phyloP scores from a whole-genome alignment of 2,113 vertebrate genomes.

The Bos javanicus region DNA sequence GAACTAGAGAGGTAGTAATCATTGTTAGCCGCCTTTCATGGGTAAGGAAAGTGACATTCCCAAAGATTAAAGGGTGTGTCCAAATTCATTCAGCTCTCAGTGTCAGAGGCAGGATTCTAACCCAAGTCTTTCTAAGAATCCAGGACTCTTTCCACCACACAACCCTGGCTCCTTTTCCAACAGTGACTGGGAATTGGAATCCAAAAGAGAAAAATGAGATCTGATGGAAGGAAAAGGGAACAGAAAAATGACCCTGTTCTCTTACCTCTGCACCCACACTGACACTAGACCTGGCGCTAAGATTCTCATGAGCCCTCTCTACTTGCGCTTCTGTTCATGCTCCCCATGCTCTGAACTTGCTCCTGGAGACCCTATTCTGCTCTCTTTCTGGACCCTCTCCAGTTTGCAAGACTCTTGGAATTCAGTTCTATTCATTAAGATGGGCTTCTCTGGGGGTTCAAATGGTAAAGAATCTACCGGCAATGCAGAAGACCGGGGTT shows the following conservation, averaged over 20 bases:
- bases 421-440: neutral
- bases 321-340: neutral
- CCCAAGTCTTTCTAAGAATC: neutral
- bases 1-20: neutral
- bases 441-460: neutral
- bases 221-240: neutral
- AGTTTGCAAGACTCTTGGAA: neutral
- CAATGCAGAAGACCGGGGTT: neutral
- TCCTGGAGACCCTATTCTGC: neutral
- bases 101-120: neutral
- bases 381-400: neutral
- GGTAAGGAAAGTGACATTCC: neutral
- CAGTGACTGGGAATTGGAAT: neutral
- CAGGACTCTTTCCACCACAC: neutral
- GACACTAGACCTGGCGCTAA: neutral
- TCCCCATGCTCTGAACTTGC: neutral
- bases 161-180: neutral
- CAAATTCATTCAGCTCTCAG: neutral
- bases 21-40: neutral
- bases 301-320: neutral
- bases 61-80: neutral
- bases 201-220: neutral
- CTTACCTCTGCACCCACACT: neutral
- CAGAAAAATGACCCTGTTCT: neutral
- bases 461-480: neutral